These are phyloP conservation scores for Rhadinocentrus ornatus DNA, from an alignment of 2,797 vertebrate genomes.

Conservation along the genomic window DNA sequence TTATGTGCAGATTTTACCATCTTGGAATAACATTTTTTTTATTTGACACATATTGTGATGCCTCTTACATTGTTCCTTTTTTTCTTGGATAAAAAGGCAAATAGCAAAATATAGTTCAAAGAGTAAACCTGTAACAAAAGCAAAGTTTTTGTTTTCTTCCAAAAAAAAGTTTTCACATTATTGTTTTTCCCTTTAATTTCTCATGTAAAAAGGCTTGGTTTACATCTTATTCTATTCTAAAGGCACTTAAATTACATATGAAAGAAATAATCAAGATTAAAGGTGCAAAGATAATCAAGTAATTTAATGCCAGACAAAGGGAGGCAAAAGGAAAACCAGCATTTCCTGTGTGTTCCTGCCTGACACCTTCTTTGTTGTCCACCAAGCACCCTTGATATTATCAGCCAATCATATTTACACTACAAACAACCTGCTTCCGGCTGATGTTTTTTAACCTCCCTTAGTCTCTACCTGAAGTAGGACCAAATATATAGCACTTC, in stretches of 20 bases:
- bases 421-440: conserved; percentile 26
- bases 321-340: conserved; percentile 53
- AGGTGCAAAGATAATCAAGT: conserved; percentile 75
- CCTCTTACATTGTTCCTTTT: conserved; percentile 55
- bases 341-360: conserved; percentile 28
- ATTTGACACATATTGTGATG: conserved; percentile 15
- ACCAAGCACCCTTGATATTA: conserved; percentile 56
- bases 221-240: conserved; percentile 80
- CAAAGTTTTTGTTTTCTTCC: conserved; percentile 20
- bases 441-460: conserved; percentile 5
- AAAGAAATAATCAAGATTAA: conserved; percentile 75
- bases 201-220: conserved; percentile 63
- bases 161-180: conserved; percentile 38
- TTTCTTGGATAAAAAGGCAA: conserved; percentile 59
- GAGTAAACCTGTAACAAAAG: conserved; percentile 64
- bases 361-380: conserved; percentile 65
- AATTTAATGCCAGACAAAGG: conserved; percentile 52
- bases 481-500: conserved; percentile 46
- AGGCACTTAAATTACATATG: conserved; percentile 91
- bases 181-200: conserved; percentile 62
- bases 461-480: conserved; percentile 22
- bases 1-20: conserved; percentile 44
- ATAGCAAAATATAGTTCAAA: conserved; percentile 59
- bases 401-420: conserved; percentile 40
- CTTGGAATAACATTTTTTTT: conserved; percentile 13